Evolutionary conservation across 2,888 invertebrate species (phyloP).

Genomic region (Pyrgus malvae): DNA sequence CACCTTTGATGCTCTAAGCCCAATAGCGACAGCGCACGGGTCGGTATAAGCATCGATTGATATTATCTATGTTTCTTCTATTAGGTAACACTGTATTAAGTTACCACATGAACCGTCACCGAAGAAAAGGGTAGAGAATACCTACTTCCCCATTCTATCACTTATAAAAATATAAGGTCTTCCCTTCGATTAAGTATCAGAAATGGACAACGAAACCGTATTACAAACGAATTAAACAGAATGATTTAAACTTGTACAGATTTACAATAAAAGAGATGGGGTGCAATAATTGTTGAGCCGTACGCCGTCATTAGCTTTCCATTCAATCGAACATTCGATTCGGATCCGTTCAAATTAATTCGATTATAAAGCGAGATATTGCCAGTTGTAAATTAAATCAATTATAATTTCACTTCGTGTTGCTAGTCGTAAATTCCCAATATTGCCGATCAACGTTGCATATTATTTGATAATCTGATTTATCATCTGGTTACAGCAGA

Average conservation of each 20-base stretch:
- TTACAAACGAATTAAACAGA: not conserved
- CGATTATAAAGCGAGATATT: conserved; percentile 74
- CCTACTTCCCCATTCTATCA: too few species aligned
- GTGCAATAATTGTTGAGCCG: conserved; percentile 16
- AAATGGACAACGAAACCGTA: not conserved
- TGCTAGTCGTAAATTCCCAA: conserved; percentile 66
- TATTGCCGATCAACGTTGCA: conserved; percentile 15
- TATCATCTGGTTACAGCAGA: conserved; percentile 67
- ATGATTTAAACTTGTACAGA: conserved; percentile 4
- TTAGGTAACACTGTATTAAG: too few species aligned
- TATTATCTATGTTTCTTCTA: too few species aligned
- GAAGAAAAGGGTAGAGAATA: too few species aligned
- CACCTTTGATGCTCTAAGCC: too few species aligned
- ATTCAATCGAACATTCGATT: conserved; percentile 48
- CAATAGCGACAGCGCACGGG: too few species aligned
- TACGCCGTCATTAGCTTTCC: conserved; percentile 54
- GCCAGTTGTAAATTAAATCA: conserved; percentile 72
- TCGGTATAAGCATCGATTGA: too few species aligned
- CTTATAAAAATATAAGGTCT: too few species aligned
- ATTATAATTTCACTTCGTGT: conserved; percentile 73
- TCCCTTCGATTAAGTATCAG: not conserved
- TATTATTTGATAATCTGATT: conserved; percentile 46
- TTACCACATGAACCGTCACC: too few species aligned
- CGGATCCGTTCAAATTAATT: conserved; percentile 54
- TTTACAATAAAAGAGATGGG: conserved; percentile 5